A percentile compares a stretch with the other conserved stretches of the same genome.
Conservation (phyloP, 2,113 vertebrate genomes). For the Mormyrus lacerda region DNA sequence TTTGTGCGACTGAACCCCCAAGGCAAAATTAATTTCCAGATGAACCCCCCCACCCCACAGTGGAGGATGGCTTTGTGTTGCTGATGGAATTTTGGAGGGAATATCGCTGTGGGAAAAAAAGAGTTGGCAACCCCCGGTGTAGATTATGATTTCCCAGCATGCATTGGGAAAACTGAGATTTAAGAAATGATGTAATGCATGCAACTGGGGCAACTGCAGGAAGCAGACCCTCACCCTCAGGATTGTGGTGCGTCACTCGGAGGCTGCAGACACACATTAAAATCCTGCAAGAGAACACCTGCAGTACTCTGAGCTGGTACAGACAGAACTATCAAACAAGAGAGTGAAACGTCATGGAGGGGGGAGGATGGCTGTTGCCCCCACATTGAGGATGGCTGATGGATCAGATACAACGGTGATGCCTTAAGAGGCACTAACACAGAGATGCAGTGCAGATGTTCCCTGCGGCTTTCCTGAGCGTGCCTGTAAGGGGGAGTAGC, state of each 20-base stretch:
- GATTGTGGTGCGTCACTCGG: background rate
- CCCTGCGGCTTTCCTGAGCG: constrained; percentile 25
- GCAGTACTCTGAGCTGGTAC: background rate
- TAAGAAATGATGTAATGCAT: background rate
- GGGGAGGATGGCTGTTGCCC: background rate
- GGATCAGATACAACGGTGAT: background rate
- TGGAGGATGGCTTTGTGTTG: no score
- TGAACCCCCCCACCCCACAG: no score
- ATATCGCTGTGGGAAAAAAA: no score
- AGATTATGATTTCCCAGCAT: background rate
- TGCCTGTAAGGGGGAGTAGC: constrained; percentile 26
- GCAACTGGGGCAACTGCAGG: background rate
- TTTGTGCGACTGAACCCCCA: background rate
- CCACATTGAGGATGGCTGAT: background rate
- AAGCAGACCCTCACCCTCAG: background rate
- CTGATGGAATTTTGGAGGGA: no score
- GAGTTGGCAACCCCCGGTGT: no score
- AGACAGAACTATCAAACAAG: background rate
- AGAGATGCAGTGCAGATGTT: constrained; percentile 17
- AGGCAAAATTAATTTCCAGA: background rate
- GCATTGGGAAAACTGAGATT: background rate
- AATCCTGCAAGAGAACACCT: background rate
- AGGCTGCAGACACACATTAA: background rate
- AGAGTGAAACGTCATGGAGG: background rate
- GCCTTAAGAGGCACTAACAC: background rate